These are phyloP conservation scores for Marronus borbonicus DNA, from an alignment of 2,888 invertebrate species.

Conservation along the genomic window DNA sequence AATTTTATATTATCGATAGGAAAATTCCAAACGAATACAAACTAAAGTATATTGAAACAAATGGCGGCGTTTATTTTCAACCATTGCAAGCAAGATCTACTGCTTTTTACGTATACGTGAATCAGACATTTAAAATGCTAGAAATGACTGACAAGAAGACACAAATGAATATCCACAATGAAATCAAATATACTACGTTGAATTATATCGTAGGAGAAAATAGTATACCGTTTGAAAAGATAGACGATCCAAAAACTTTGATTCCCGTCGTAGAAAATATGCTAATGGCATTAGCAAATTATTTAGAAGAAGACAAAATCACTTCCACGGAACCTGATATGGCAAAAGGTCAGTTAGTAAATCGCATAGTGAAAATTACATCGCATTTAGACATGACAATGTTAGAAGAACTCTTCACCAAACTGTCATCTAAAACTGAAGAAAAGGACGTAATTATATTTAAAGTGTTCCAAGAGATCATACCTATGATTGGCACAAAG, in stretches of 20 bases:
- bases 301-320: conserved; percentile 65
- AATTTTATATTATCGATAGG: conserved; percentile 54
- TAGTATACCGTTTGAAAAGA: conserved; percentile 38
- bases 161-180: conserved; percentile 33
- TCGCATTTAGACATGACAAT: conserved; percentile 62
- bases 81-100: conserved; percentile 62
- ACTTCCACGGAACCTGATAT: conserved; percentile 63
- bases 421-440: conserved; percentile 54
- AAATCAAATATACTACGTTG: conserved; percentile 44
- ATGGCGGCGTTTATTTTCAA: conserved; percentile 60
- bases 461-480: conserved; percentile 68
- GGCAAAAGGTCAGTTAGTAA: conserved; percentile 65
- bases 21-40: conserved; percentile 22
- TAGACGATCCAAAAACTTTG: conserved; percentile 62
- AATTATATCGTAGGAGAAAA: conserved; percentile 50
- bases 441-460: conserved; percentile 53
- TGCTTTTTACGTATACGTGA: conserved; percentile 66
- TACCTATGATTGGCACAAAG: conserved; percentile 71
- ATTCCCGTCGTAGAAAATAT: conserved; percentile 61
- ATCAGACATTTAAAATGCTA: conserved; percentile 67
- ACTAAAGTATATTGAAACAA: conserved; percentile 57
- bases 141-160: conserved; percentile 56
- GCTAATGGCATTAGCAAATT: conserved; percentile 64
- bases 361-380: conserved; percentile 64
- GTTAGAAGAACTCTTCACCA: conserved; percentile 63